A percentile compares a stretch with the other conserved stretches of the same genome.
These are phyloP conservation scores for Bombus breviceps DNA, from an alignment of 1,140 invertebrate species.

Conservation along the genomic window DNA sequence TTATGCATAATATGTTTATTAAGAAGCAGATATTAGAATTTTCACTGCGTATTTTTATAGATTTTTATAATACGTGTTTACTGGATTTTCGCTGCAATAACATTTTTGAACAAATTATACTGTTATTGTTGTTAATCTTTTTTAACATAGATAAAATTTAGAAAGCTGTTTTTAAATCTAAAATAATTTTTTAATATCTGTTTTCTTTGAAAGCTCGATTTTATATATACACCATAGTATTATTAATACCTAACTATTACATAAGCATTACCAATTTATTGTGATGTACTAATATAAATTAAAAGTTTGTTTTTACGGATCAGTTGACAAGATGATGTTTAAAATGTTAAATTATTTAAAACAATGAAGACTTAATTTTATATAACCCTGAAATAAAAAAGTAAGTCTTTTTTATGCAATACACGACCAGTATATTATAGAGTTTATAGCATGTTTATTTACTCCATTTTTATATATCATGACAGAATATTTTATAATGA, in stretches of 20 bases:
- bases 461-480: constrained; percentile 37
- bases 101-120: constrained; percentile 53
- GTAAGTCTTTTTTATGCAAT: constrained; percentile 26
- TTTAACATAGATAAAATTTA: constrained; percentile 28
- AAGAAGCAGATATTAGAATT: constrained; percentile 28
- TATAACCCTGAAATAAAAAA: neutral
- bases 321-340: constrained; percentile 47
- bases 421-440: constrained; percentile 13
- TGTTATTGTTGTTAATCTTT: constrained; percentile 53
- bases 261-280: constrained; percentile 59
- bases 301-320: constrained; percentile 46
- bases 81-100: constrained; percentile 30
- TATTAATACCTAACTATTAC: constrained; percentile 34
- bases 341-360: constrained; percentile 58
- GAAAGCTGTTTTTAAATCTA: constrained; percentile 29
- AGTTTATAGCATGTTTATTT: constrained; percentile 45
- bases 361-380: constrained; percentile 30
- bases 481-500: constrained; percentile 45
- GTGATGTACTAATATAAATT: constrained; percentile 59
- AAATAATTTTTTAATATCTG: constrained; percentile 39
- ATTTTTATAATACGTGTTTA: constrained; percentile 58
- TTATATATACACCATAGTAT: constrained; percentile 37
- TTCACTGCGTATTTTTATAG: constrained; percentile 55
- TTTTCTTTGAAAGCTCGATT: constrained; percentile 27
- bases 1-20: constrained; percentile 52